Base-by-base conservation (phyloP, 2,113 vertebrate genomes). In the Henicopernis longicauda region DNA sequence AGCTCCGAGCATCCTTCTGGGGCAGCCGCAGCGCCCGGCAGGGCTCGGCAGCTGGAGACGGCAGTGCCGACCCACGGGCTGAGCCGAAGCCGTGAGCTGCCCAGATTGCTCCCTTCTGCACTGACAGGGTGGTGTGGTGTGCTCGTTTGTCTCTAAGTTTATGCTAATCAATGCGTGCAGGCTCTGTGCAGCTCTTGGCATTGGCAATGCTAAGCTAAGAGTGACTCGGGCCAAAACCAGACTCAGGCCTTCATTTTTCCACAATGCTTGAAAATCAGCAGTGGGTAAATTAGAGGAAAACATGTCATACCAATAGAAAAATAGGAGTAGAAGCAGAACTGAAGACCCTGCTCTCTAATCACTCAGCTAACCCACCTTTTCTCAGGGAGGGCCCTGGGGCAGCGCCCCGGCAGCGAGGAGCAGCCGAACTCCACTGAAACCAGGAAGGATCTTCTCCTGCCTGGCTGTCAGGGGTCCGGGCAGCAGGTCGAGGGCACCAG, bases 221-320 rank as follows among this genome's bases (percentile, higher is more conserved):
- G 92, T 44, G 84, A 96, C 77, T 96, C 95, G 78, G 95, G 96
- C 86, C 90, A 78, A 92, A 80, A 79, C 16, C 82, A 74, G 50
- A 34, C 90, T 86, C 67, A 87, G 87, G 90, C 85, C 95, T 95
- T 94, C 90, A 77, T 90, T 95, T 92, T 86, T 54, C 71, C 70
- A 36, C 38, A 57, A 54, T 12, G n/a, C 92, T 82, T 86, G 84
- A 85, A 93, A 96, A 94, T 86, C 77, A 89, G 66, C 40, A 47
- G 49, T 15, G 44, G 79, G 77, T 52, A 62, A 69, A 85, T 59
- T 0, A 27, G 80, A 78, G 83, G 67, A 13, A 8, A 80, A 92
- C 45, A 8, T 1, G 13, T 7, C 52, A 21, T 0, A 14, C 3
- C 47, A 2, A 19, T 6, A n/a, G 54, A 82, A 26, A 7, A 2